phyloP scores from a whole-genome alignment of 2,113 vertebrate genomes.

The Vidua macroura region DNA sequence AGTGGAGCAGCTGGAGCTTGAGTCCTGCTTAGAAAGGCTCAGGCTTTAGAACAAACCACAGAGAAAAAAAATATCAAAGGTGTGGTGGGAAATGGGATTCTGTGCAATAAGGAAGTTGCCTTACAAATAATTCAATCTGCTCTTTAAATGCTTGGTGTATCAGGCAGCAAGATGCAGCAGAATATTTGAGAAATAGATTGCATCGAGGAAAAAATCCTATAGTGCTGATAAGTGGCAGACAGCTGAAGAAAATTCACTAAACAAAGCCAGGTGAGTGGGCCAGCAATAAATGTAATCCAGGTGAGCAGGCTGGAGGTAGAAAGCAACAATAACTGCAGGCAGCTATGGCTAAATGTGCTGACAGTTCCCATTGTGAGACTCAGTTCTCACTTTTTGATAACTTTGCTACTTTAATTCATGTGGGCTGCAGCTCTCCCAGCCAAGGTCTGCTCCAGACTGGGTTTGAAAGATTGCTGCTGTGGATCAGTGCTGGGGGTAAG shows the following conservation, averaged over 20 bases:
- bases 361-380: not conserved
- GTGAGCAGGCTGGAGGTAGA: constrained; percentile 5
- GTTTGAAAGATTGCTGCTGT: not conserved
- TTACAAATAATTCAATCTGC: not conserved
- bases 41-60: not conserved
- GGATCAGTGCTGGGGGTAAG: not conserved
- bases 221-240: not conserved
- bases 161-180: not conserved
- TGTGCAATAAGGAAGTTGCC: not conserved
- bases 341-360: constrained; percentile 1
- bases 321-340: constrained; percentile 8
- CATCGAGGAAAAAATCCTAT: not conserved
- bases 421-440: not conserved
- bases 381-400: constrained; percentile 38
- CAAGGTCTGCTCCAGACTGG: not conserved
- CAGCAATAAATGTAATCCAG: constrained; percentile 23
- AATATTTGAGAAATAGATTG: constrained; percentile 29
- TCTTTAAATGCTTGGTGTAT: not conserved
- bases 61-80: not conserved
- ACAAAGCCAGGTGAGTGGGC: not conserved
- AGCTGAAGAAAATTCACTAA: constrained; percentile 24
- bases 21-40: not conserved
- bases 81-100: not conserved
- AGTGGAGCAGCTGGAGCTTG: not conserved
- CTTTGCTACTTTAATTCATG: constrained; percentile 29